Base-by-base conservation (phyloP, 2,797 vertebrate species). In the Microchirus variegatus region DNA sequence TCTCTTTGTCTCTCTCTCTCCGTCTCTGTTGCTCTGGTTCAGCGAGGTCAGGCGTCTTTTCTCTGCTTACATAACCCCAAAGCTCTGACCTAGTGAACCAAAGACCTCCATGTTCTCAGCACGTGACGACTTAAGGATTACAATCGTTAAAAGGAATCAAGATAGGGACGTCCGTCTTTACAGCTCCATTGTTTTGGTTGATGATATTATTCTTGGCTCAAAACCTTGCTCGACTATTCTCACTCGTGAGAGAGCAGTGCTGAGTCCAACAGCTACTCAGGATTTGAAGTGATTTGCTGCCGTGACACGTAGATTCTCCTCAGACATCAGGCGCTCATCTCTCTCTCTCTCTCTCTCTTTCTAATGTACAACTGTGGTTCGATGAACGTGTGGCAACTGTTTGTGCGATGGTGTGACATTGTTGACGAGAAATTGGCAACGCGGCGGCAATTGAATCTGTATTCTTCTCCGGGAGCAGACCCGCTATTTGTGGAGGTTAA, bases 401-500 rank as follows among this genome's bases (percentile, higher is more conserved):
- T 36, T 49, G 17, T 50, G 19, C 40, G 11, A 44, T 62, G 14
- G 45, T 53, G 49, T 62, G 64, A 62, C 54, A 74, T 41, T 59
- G 56, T 36, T 48, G 49, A 54, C 52, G 40, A 38, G 60, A 36
- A 61, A 63, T 47, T 10, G 11, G 36, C 19, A 2, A 36, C 8
- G 6, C 61, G 36, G 40, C 53, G 22, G 37, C 12, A 43, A 49
- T 65, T 40, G 68, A 53, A 53, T 70, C 59, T 43, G 41, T 36
- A 18, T 76, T 70, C 47, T 69, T 48, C 48, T 74, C 50, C 10
- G 9, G 49, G 47, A 67, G 74, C 71, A 37, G 51, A 70, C 73
- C 68, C 13, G 31, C 55, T 78, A 70, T 80, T 80, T 77, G 51
- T 56, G 58, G 64, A 5, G 86, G 85, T 88, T 91, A 89, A 92